Base-by-base conservation (phyloP, 2,113 vertebrate species). In the Puma concolor region DNA sequence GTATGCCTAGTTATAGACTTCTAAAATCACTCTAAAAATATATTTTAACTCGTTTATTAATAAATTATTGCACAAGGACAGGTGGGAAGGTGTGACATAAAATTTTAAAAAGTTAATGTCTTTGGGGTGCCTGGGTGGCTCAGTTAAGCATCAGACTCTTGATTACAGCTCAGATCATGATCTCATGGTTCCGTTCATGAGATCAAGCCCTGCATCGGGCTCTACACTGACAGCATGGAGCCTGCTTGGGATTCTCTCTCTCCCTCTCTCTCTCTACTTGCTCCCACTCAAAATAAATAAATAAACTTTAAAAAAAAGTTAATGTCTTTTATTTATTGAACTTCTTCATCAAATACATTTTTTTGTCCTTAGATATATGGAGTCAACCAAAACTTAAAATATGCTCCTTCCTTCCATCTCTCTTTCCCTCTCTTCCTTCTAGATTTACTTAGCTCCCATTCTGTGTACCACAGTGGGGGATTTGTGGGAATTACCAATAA, bases 21-120 rank as follows among this genome's bases (percentile, higher is more conserved):
- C 63, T 79, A 48, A 91, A 96, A 86, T 86, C 83, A 88, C 8
- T 95, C 8, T 82, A 67, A 96, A 71, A 86, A 84, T 27, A 23
- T 86, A 29, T 95, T 72, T 91, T 84, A 88, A 91, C 15, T 86
- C 17, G 63, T 2, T 81, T 44, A 72, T 76, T 27, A 44, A 14
- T 50, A 67, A 27, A 1, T 74, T 79, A 83, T 84, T 94, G 4
- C 33, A 14, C 33, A 9, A 12, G 4, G 23, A 19, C 25, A 16
- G 4, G 0, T 74, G 88, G 11, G 21, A 85, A 11, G 31, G 5
- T 60, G 3, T 90, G 60, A 89, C 81, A 48, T 77, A 14, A 77
- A 16, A 31, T 77, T 76, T 77, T 17, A 7, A n/a, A 52, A 79
- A 33, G 6, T 44, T 33, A 33, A 66, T 29, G 11, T 33, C 64